Evolutionary conservation across 2,113 vertebrate species (phyloP), one percentile per base, ranked within the genome.

Genomic region (Limanda limanda): DNA sequence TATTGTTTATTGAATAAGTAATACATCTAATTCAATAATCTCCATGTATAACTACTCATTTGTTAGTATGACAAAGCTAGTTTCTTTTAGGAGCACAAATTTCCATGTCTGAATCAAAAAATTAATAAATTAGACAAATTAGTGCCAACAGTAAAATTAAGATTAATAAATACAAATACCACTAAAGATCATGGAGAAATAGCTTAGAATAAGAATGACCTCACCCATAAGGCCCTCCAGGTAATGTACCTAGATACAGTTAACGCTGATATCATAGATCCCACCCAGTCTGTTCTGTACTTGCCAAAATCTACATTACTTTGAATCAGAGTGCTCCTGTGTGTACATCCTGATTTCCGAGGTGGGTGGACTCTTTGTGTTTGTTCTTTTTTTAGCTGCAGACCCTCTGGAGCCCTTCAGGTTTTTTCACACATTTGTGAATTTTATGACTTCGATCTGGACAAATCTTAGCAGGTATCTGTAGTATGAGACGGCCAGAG

Each of bases 371-470:
- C 23, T 13, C 13, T 17, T 63, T 51, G 18, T 15, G 20, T 37
- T 9, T 0, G 25, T 15, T 72, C 35, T 67, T 65, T 66, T 74
- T 76, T 64, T 61, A 74, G 35, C 66, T 62, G 48, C 76, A 79
- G 72, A 77, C 73, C 58, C 55, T 56, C 31, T 62, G 71, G 76
- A 83, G 60, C 25, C 54, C 45, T 57, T 42, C 15, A 14, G 2
- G 52, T 17, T 67, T 21, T 71, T 69, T 66, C 64, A 67, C 45
- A 71, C 66, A 59, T 71, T 66, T 71, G 75, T 63, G 59, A 71
- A 31, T 76, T 76, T 74, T 58, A 83, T 6, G 27, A 77, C 60
- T 71, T 71, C 23, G 69, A 42, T 64, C 52, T 58, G 42, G 42
- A 67, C 35, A 68, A 58, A 67, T 73, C 57, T 76, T 70, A 56